phyloP scores from a whole-genome alignment of 2,113 vertebrate genomes.

The Poicephalus meyeri region DNA sequence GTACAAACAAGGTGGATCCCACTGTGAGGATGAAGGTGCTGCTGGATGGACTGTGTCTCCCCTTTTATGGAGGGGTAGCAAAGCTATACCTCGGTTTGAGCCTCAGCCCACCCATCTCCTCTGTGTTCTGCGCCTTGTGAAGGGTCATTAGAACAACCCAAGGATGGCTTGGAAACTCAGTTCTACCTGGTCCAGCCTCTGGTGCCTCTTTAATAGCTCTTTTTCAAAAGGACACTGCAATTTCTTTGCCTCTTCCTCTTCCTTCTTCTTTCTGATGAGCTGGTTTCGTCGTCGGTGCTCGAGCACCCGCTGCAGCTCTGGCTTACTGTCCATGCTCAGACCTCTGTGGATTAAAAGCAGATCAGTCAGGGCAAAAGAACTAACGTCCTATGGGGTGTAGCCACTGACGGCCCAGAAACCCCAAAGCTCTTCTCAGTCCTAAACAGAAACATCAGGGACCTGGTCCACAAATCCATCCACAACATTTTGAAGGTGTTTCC shows the following conservation, averaged over 20 bases:
- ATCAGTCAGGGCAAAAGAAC: neutral
- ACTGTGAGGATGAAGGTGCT: neutral
- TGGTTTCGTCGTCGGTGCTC: slow-evolving; percentile 91
- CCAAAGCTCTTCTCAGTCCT: neutral
- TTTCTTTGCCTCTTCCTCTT: slow-evolving; percentile 88
- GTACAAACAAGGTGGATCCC: neutral
- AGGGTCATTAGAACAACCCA: neutral
- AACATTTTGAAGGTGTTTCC: neutral
- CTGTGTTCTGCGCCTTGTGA: neutral
- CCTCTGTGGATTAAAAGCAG: slow-evolving; percentile 68
- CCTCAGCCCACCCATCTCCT: neutral
- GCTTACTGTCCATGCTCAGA: slow-evolving; percentile 81
- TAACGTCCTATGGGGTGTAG: neutral
- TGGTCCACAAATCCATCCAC: neutral
- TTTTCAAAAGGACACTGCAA: slow-evolving; percentile 92
- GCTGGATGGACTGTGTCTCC: neutral
- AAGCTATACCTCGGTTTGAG: neutral
- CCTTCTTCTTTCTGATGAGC: slow-evolving; percentile 85
- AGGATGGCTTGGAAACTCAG: neutral
- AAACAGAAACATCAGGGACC: neutral
- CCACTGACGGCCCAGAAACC: neutral
- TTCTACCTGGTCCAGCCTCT: slow-evolving; percentile 88
- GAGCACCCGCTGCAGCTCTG: slow-evolving; percentile 91
- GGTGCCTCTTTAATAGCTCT: slow-evolving; percentile 89
- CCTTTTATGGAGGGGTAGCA: neutral